Conservation (phyloP, 2,797 vertebrate genomes). For the Sebastes vulpes region DNA sequence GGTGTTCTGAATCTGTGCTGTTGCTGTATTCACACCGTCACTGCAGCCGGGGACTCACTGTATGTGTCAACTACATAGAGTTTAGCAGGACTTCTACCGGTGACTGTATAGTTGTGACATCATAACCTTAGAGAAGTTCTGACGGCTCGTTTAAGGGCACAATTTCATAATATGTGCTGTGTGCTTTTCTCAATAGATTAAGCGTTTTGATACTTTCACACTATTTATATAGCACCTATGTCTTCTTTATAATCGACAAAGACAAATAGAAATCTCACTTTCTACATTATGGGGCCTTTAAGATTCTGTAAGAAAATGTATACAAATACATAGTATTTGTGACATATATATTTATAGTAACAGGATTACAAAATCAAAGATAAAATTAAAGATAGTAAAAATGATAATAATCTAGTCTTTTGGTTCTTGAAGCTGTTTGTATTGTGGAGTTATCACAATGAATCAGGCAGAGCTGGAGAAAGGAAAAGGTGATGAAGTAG, state of each 20-base stretch:
- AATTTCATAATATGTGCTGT: not conserved
- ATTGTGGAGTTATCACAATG: not conserved
- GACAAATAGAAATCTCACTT: fast-evolving
- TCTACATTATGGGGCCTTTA: not conserved
- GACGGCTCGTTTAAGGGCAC: not conserved
- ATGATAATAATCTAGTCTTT: not conserved
- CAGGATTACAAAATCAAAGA: not conserved
- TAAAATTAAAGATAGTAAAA: not conserved
- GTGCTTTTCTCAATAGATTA: not conserved
- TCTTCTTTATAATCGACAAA: too few relatives aligned
- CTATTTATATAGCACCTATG: too few relatives aligned
- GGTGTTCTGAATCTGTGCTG: too few relatives aligned
- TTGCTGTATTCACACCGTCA: too few relatives aligned
- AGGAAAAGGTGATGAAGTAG: slow-evolving; percentile 1
- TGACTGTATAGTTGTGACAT: too few relatives aligned
- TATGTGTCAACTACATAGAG: too few relatives aligned
- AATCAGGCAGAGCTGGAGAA: not conserved
- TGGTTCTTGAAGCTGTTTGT: not conserved
- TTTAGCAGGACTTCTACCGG: too few relatives aligned
- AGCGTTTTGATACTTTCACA: too few relatives aligned
- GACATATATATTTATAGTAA: not conserved
- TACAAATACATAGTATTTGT: too few relatives aligned
- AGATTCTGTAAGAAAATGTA: not conserved
- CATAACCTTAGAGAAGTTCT: fast-evolving
- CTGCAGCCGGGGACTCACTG: too few relatives aligned